Base-by-base conservation (phyloP, 1,140 invertebrate species). In the Trinorchestia longiramus region DNA sequence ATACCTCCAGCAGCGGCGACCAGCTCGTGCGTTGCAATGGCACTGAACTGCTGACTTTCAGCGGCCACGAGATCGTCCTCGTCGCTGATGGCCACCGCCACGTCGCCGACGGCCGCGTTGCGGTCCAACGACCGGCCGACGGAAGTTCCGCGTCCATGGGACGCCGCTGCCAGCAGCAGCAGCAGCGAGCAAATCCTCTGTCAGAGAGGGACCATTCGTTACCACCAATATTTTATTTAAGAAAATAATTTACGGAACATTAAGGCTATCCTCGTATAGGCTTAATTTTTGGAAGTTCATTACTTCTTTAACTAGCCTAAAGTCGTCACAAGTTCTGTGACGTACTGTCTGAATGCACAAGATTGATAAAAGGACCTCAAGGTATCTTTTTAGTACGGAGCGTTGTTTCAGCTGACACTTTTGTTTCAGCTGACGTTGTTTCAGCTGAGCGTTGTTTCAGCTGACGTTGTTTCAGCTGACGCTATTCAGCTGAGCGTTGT, bases 1-100 rank as follows among this genome's bases (percentile, higher is more conserved):
- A 53, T 45, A 94, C 95, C 95, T 95, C 95, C 95, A 44, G 95
- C 95, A 11, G 95, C 95, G 15, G 95, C 90, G 4, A 90, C 95
- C 77, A 95, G 77, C 42, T 95, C 96, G 43, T 47, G 62, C 43
- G 95, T 95, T 40, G 91, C 96, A 17, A 95, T 62, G 43, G 62
- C 96, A n/a, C 77, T 57, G 44, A 47, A 43, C 62, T 87, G 91
- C 47, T 87, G 91, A 44, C 77, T 95, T 40, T n/a, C 94, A 43
- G 87, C 57, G 41, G 96, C 94, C 47, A 96, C 94, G 15, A 77
- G 53, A 43, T 87, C 96, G 11, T 44, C 62, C 43, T 42, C 90
- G 23, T 41, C 19, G 90, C 43, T 43, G 23, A 41, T 42, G 41
- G 3, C 43, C 92, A 28, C 28, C 88, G 43, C 88, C 88, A 90